Base-by-base conservation (phyloP, 1,140 invertebrate genomes). In the Pseudomyrmex pallidus region DNA sequence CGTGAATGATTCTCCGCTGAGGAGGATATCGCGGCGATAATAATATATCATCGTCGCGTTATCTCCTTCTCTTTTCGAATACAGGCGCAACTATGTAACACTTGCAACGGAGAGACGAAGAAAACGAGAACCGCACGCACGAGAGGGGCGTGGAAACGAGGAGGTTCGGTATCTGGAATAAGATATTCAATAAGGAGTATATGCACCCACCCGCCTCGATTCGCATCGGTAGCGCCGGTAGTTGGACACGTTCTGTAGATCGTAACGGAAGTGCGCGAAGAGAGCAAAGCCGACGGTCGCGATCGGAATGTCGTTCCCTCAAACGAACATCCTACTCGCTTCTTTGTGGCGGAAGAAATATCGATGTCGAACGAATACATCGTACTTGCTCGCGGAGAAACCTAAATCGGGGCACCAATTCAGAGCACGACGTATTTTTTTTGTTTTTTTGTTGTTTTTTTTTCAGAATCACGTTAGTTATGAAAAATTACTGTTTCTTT, bases 141-240 rank as follows among this genome's bases (percentile, higher is more conserved):
- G 52, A 64, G n/a, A 63, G 25, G 15, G 13, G 46, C 61, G 12
- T 25, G 59, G 44, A 50, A 52, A 2, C 22, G 35, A 25, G 17
- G 25, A 35, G 17, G n/a, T 22, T 25, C 22, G 44, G 15, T 59
- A 80, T 80, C 56, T 80, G 52, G 15, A 17, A 50, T 70, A 67
- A 77, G 50, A 57, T 15, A 50, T 59, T 48, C 22, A 50, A 70
- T 80, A 59, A 50, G 44, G 20, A 57, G 57, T 68, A 68, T 35
- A 35, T 35, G 20, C 76, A 78, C 44, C 76, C 76, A 78, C 76
- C 76, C 20, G 50, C 50, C 35, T 57, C 64, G 64, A 70, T 70
- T 80, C 76, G 66, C 66, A 80, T 80, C 64, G 76, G 54, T 80
- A 80, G 76, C 66, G 66, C 76, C 66, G 66, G 54, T 61, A 70